Evolutionary conservation across 2,113 vertebrate genomes (phyloP).

Genomic region (Sinocyclocheilus anophthalmus): DNA sequence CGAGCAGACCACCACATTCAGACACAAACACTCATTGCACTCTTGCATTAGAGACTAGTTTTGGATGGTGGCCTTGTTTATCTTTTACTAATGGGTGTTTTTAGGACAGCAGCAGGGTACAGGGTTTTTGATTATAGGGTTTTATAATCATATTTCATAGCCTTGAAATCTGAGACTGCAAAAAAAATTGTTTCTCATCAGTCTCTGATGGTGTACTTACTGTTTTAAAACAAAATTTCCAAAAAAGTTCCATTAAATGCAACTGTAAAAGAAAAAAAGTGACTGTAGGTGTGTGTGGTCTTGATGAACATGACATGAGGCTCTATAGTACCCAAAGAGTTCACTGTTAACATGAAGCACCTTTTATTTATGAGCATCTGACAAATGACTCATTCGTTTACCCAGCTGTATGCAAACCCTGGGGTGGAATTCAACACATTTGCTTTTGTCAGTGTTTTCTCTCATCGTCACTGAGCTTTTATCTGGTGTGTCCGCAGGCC

Average conservation of each 20-base stretch:
- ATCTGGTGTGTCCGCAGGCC: conserved; percentile 75
- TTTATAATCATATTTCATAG: neutral
- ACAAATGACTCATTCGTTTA: neutral
- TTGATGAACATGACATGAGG: neutral
- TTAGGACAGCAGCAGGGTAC: neutral
- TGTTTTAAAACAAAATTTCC: neutral
- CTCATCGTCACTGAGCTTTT: neutral
- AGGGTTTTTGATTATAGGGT: neutral
- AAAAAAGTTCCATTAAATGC: neutral
- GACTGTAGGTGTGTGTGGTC: neutral
- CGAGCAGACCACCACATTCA: neutral
- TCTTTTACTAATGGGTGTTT: neutral
- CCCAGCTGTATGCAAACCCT: neutral
- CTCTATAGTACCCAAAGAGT: neutral
- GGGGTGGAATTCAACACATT: neutral
- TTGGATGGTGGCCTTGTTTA: neutral
- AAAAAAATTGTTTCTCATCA: neutral
- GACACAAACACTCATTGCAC: conserved; percentile 32
- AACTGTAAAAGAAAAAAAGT: neutral
- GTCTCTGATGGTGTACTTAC: neutral
- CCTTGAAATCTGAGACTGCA: neutral
- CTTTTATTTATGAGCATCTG: neutral
- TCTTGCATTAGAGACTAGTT: neutral
- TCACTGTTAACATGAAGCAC: neutral
- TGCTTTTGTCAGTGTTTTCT: neutral